Base-by-base conservation (phyloP, 2,113 vertebrate species). In the Xiphophorus hellerii region DNA sequence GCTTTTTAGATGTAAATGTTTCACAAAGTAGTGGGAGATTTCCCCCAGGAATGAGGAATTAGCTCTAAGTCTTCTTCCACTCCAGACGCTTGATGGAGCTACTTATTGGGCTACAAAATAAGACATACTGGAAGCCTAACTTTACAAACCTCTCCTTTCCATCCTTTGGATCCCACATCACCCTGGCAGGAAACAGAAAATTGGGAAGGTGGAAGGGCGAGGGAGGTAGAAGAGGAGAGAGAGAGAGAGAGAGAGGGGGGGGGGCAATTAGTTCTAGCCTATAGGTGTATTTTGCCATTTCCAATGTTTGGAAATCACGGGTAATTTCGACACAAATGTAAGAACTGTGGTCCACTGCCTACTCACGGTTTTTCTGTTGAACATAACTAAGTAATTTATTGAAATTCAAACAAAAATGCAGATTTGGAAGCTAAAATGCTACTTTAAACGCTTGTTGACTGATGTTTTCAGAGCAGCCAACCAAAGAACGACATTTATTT, bases 101-200 rank as follows among this genome's bases (percentile, higher is more conserved):
- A 80, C 81, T 84, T 62, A 80, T 64, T 77, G 82, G 15, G 65
- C 58, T 65, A 62, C 81, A 82, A 83, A 89, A 88, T 88, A 80
- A 89, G 75, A 89, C 81, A 84, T 87, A 89, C 89, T 88, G 84
- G 84, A 84, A 80, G 86, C 90, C 81, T 85, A 91, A 90, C 90
- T 93, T 71, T 87, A 93, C 94, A 93, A 89, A 95, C 94, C 94
- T 95, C 93, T 94, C 94, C 94, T 92, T 92, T 94, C 78, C 85
- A 62, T 92, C 94, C 94, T 74, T 63, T 86, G 89, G 88, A 91
- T 89, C 94, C 94, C 25, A 77, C 87, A 86, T 93, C 93, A 48
- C 94, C 94, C 94, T 95, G 92, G 64, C 27, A 81, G 76, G 88
- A 86, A 48, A 87, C 39, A 85, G 79, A 77, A 81, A 77, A 79